phyloP scores from a whole-genome alignment of 2,797 vertebrate genomes.

The Myiothlypis chrysogaster region DNA sequence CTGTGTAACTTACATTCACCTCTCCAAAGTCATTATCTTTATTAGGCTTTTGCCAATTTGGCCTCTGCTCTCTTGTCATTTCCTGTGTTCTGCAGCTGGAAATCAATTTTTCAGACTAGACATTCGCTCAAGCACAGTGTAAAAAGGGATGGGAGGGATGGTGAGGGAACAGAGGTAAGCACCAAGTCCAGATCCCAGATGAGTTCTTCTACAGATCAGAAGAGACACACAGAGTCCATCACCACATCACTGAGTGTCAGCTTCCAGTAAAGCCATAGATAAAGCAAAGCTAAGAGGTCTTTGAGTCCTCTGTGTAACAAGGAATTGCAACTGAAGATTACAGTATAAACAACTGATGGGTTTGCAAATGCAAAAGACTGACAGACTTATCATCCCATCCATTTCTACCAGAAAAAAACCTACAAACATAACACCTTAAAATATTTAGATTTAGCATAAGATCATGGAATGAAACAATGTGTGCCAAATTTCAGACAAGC shows the following conservation, averaged over 20 bases:
- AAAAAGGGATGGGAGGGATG: not conserved
- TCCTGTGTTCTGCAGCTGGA: not conserved
- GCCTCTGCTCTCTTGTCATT: not conserved
- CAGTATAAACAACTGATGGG: not conserved
- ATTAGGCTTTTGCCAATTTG: not conserved
- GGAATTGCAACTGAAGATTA: not conserved
- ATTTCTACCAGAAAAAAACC: not conserved
- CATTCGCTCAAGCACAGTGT: not conserved
- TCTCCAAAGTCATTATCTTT: not conserved
- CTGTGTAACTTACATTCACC: not conserved
- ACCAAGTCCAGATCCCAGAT: not conserved
- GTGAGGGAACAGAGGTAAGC: not conserved
- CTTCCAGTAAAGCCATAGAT: not conserved
- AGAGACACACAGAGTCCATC: not conserved
- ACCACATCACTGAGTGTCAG: not conserved
- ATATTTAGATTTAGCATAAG: not conserved
- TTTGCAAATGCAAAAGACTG: not conserved
- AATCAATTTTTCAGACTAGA: not conserved
- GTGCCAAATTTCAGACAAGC: not conserved
- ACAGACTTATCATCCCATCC: not conserved
- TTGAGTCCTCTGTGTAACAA: not conserved
- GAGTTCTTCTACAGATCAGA: not conserved
- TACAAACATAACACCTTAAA: not conserved
- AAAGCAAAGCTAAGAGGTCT: not conserved
- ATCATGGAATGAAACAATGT: not conserved